Conservation (phyloP, 2,888 invertebrate species). For the Dicranocentrus wangi region DNA sequence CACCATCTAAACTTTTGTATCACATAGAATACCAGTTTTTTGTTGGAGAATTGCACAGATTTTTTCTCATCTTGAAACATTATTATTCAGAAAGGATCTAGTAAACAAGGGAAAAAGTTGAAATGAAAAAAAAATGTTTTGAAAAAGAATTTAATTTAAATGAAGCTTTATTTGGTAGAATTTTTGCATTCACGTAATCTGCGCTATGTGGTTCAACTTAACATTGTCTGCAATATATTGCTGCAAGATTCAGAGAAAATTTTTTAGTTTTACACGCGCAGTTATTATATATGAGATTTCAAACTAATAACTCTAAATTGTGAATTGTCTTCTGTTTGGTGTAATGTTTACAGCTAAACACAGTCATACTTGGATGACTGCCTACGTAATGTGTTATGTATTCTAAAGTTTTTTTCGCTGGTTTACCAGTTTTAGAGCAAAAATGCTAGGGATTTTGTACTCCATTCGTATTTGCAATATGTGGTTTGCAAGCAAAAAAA, state of each 20-base stretch:
- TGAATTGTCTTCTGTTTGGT: not conserved
- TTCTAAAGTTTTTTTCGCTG: too few species aligned
- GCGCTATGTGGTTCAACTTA: not conserved
- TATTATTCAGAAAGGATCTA: slow-evolving; percentile 12
- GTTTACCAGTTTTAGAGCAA: too few species aligned
- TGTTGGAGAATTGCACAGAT: too few species aligned
- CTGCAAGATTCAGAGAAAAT: not conserved
- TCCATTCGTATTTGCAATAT: too few species aligned
- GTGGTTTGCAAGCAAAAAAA: too few species aligned
- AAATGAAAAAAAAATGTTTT: slow-evolving; percentile 19
- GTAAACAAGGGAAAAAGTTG: slow-evolving; percentile 31
- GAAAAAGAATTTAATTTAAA: slow-evolving; percentile 16
- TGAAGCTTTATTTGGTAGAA: not conserved
- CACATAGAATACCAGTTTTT: too few species aligned
- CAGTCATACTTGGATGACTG: slow-evolving; percentile 13
- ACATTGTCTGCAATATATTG: not conserved
- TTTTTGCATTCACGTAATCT: slow-evolving; percentile 5
- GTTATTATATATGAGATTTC: slow-evolving; percentile 36
- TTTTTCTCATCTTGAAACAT: slow-evolving; percentile 10
- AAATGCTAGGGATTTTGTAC: too few species aligned
- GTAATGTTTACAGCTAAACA: not conserved
- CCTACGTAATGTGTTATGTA: not conserved
- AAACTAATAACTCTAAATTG: slow-evolving; percentile 16
- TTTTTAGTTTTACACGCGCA: slow-evolving; percentile 25
- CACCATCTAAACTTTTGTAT: too few species aligned